Conservation (phyloP, 1,140 invertebrate species). For the Drosophila tani region DNA sequence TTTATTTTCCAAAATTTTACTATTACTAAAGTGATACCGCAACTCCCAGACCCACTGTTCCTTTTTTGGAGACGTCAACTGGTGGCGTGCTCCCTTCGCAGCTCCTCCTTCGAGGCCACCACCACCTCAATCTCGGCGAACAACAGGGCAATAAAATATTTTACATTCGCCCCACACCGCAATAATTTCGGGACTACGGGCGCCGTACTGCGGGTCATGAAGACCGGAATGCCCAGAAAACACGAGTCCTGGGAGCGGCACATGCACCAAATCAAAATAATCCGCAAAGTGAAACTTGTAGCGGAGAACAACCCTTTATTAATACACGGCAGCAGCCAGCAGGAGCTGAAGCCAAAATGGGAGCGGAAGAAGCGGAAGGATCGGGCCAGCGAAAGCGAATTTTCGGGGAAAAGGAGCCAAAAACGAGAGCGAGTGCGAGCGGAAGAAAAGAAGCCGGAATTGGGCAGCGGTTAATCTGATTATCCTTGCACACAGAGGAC, state of each 20-base stretch:
- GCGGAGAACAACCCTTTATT: conserved; percentile 1
- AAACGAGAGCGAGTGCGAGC: no score
- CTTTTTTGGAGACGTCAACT: conserved; percentile 8
- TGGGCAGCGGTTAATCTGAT: conserved; percentile 21
- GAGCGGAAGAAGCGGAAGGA: background rate
- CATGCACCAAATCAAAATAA: conserved; percentile 11
- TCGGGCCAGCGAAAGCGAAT: background rate
- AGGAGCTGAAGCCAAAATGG: conserved; percentile 4
- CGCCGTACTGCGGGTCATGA: background rate
- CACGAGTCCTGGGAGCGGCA: conserved; percentile 6
- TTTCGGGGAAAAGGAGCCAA: background rate
- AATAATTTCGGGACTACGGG: conserved; percentile 39
- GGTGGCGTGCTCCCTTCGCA: background rate
- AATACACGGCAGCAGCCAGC: conserved; percentile 2
- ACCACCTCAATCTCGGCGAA: conserved; percentile 34
- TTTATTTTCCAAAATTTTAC: no score
- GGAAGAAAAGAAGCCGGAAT: conserved; percentile 17
- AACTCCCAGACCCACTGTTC: background rate
- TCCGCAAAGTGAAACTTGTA: conserved; percentile 25
- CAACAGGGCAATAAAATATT: conserved; percentile 72
- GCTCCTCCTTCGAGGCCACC: background rate
- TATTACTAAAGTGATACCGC: accelerated
- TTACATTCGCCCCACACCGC: conserved; percentile 57
- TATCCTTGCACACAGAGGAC: conserved; percentile 21
- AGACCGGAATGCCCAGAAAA: conserved; percentile 3